Conservation (phyloP, 1,140 invertebrate genomes). For the Ectropis grisescens region DNA sequence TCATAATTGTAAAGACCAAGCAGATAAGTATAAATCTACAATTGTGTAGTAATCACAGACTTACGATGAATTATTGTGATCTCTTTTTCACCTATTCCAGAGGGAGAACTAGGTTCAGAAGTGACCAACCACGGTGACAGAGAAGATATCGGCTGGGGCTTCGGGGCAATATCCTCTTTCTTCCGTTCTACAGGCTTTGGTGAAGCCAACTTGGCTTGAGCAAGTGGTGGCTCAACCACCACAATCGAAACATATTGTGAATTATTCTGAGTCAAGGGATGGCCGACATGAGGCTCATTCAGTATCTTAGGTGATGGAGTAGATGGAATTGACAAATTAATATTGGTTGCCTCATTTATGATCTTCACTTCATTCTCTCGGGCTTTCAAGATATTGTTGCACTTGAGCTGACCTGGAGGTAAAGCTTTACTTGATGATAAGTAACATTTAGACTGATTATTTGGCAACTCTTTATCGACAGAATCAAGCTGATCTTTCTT, state of each 20-base stretch:
- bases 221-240: constrained; percentile 68
- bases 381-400: constrained; percentile 96
- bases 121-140: constrained; percentile 85
- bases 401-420: constrained; percentile 91
- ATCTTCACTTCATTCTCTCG: constrained; percentile 65
- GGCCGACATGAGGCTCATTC: constrained; percentile 51
- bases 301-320: constrained; percentile 59
- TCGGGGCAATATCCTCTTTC: constrained; percentile 40
- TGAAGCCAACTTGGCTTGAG: constrained; percentile 42
- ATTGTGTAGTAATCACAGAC: constrained; percentile 87
- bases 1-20: background rate
- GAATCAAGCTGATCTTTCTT: constrained; percentile 72
- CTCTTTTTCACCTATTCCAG: constrained; percentile 76
- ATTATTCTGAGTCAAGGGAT: constrained; percentile 37
- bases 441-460: constrained; percentile 75
- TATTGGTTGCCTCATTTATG: constrained; percentile 54
- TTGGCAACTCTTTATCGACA: constrained; percentile 72
- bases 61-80: constrained; percentile 79
- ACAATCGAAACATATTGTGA: constrained; percentile 72
- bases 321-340: constrained; percentile 48
- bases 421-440: constrained; percentile 75
- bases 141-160: constrained; percentile 64
- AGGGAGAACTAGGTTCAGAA: constrained; percentile 76
- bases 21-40: constrained; percentile 56
- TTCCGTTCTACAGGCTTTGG: constrained; percentile 41